Evolutionary conservation across 2,888 invertebrate species (phyloP).

Genomic region (Chaetogeoica ovagalla): DNA sequence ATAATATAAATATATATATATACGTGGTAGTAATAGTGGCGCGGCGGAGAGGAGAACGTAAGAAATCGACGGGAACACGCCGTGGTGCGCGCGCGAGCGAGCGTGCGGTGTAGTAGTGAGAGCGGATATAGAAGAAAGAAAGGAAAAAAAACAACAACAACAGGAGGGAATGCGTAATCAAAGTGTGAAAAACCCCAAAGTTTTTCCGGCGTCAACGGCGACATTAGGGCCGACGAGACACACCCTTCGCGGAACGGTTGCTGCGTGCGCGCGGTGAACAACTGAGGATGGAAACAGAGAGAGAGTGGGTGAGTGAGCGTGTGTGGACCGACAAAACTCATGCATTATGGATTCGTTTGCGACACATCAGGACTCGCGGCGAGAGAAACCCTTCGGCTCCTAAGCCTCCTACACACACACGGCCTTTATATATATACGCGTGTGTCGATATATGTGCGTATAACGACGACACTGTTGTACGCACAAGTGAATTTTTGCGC

Average conservation of each 20-base stretch:
- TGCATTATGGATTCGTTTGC: constrained; percentile 53
- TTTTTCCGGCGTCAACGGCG: constrained; percentile 48
- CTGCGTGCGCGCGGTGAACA: background rate
- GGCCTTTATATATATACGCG: too few relatives aligned
- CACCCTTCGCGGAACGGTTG: constrained; percentile 28
- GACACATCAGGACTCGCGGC: constrained; percentile 40
- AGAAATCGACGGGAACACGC: too few relatives aligned
- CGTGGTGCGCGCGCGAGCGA: too few relatives aligned
- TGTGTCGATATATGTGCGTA: background rate
- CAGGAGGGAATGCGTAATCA: constrained; percentile 48
- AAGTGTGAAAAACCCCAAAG: constrained; percentile 49
- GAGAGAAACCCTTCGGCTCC: constrained; percentile 35
- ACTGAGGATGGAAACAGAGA: background rate
- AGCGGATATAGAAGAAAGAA: too few relatives aligned
- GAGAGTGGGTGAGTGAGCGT: background rate
- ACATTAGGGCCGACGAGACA: constrained; percentile 46
- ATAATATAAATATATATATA: too few relatives aligned
- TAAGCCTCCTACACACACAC: constrained; percentile 6
- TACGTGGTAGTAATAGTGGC: too few relatives aligned
- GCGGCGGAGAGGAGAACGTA: too few relatives aligned
- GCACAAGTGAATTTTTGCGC: too few relatives aligned
- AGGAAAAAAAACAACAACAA: background rate
- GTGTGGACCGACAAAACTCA: constrained; percentile 31
- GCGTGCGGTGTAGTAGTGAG: too few relatives aligned
- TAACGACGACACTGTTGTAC: too few relatives aligned